Evolutionary conservation across 2,113 vertebrate species (phyloP).

Genomic region (Python bivittatus): DNA sequence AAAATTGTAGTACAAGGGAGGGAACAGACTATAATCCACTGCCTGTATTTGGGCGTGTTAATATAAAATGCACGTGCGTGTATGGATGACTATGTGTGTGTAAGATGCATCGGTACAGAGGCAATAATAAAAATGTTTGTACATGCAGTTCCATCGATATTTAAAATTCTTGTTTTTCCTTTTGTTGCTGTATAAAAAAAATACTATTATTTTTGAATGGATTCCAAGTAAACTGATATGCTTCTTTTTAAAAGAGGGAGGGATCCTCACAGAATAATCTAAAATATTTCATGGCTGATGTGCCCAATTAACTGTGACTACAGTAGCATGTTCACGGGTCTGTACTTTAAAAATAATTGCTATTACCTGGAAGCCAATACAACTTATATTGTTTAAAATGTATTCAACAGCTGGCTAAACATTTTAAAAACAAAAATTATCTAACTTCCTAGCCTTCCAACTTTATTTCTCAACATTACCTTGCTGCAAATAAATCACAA

Average conservation of each 20-base stretch:
- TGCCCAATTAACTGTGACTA: neutral
- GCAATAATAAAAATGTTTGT: neutral
- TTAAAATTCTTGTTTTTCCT: neutral
- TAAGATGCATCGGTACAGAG: neutral
- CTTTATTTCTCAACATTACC: constrained; percentile 14
- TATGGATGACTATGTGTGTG: neutral
- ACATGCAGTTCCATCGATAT: neutral
- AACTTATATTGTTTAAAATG: neutral
- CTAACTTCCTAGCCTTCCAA: neutral
- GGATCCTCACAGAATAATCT: neutral
- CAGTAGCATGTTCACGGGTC: no score
- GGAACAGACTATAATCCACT: neutral
- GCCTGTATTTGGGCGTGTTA: neutral
- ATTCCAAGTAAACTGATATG: neutral
- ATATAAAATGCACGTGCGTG: neutral
- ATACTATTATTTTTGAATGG: neutral
- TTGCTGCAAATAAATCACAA: constrained; percentile 9
- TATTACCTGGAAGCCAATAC: neutral
- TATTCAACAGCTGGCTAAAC: neutral
- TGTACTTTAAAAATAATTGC: neutral
- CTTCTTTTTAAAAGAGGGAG: neutral
- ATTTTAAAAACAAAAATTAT: neutral
- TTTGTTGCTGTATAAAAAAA: neutral
- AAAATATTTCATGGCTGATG: neutral
- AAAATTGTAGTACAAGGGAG: constrained; percentile 38